Evolutionary conservation across 1,140 invertebrate species (phyloP).

Genomic region (Drosophila parvula): DNA sequence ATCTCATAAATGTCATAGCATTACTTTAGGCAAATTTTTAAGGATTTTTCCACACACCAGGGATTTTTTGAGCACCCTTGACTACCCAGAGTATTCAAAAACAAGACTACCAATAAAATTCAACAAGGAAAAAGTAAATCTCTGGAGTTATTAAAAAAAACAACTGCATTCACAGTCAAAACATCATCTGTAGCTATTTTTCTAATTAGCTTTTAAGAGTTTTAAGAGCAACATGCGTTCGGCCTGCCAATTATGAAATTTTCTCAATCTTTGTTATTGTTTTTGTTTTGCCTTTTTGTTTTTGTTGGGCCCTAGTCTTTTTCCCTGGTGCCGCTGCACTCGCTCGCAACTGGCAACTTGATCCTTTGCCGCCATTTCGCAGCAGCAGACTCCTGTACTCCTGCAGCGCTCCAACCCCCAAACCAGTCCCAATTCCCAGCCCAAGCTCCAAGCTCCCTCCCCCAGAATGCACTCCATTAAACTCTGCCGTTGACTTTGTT

Average conservation of each 20-base stretch:
- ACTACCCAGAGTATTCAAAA: too few relatives aligned
- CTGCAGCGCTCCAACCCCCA: neutral
- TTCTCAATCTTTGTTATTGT: conserved; percentile 33
- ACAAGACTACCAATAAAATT: too few relatives aligned
- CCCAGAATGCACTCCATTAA: conserved; percentile 77
- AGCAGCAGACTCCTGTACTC: conserved; percentile 54
- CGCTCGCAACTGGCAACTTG: conserved; percentile 62
- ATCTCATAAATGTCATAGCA: neutral
- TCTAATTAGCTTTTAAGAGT: neutral
- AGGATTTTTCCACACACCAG: too few relatives aligned
- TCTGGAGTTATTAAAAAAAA: too few relatives aligned
- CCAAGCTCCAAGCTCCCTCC: conserved; percentile 1
- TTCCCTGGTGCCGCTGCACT: conserved; percentile 22
- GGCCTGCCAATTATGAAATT: conserved; percentile 29
- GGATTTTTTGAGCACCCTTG: too few relatives aligned
- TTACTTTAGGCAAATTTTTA: neutral
- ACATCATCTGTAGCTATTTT: neutral
- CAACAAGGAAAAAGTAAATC: too few relatives aligned
- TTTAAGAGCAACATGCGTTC: conserved; percentile 32
- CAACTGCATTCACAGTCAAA: too few relatives aligned
- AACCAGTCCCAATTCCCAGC: neutral
- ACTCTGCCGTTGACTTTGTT: conserved; percentile 79
- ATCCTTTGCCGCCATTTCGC: conserved; percentile 80
- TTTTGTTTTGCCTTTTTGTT: conserved; percentile 44
- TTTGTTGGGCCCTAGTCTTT: conserved; percentile 29